Conservation (phyloP, 2,113 vertebrate genomes). For the Scytalopus superciliaris region DNA sequence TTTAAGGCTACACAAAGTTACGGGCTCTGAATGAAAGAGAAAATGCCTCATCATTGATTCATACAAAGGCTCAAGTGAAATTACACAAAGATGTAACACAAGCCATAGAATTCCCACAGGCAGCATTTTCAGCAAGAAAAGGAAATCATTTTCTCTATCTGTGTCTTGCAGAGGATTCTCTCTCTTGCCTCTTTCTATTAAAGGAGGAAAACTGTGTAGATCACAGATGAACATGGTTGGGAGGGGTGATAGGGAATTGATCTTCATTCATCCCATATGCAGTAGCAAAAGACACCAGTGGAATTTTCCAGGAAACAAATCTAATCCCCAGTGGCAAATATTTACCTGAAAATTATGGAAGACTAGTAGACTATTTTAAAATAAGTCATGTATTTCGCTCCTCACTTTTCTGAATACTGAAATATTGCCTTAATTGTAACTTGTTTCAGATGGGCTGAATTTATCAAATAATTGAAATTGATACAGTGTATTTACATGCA, state of each 20-base stretch:
- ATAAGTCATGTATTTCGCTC: neutral
- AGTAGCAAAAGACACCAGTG: neutral
- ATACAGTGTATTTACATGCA: neutral
- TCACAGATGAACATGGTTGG: neutral
- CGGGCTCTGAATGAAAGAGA: neutral
- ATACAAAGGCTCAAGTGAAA: neutral
- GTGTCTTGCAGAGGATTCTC: neutral
- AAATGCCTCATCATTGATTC: neutral
- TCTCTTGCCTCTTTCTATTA: neutral
- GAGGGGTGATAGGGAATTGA: conserved; percentile 1
- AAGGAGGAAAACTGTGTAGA: neutral
- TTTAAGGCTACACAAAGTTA: neutral
- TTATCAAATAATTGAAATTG: neutral
- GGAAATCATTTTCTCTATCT: conserved; percentile 9
- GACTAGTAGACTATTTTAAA: neutral
- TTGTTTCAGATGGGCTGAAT: neutral
- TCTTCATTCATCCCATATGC: neutral
- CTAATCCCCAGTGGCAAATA: neutral
- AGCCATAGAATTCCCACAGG: conserved; percentile 33
- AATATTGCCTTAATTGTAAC: neutral
- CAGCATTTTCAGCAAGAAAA: conserved; percentile 7
- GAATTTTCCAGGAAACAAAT: neutral
- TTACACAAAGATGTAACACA: neutral
- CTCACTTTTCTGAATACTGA: neutral
- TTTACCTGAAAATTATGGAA: neutral